Evolutionary conservation across 2,113 vertebrate genomes (phyloP), one percentile per base, ranked within the genome.

Genomic region (Clinocottus analis): DNA sequence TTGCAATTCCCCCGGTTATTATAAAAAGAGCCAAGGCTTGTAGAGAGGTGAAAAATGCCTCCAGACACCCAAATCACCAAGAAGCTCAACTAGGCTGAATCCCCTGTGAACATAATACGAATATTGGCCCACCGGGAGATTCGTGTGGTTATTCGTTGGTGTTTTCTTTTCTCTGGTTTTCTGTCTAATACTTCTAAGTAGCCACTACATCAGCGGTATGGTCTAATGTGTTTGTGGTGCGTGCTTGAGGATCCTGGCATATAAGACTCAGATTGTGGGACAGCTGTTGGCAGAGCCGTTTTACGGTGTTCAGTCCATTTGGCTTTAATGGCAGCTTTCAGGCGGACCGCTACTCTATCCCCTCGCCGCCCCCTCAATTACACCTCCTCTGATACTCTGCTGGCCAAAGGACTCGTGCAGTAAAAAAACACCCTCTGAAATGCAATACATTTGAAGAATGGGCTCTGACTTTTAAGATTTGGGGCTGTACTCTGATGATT

Each of bases 271-370:
- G 87, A 89, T 85, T 87, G 87, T 91, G 87, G 89, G 91, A 89
- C 93, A 93, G 93, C 93, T 93, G 93, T 90, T 94, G 93, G 91
- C 92, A 93, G 84, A 84, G 89, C 75, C 87, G 89, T 90, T 94
- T 93, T 93, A 93, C 87, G 87, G 91, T 89, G 85, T 87, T 92
- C 89, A 90, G 85, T 90, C 92, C 91, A 92, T 95, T 93, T 93
- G 89, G 91, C 90, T 94, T 93, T 94, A 95, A 95, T 92, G 91
- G 93, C 90, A 88, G 91, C 91, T 94, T 93, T 94, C 88, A 93
- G 91, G 89, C 90, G 84, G 86, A 89, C 86, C 87, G 89, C 90
- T 90, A 88, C 93, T 93, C 90, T 90, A 82, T 87, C 91, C 91
- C 91, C 90, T 87, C 91, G 78, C 91, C 91, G 90, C 93, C 91